Conservation (phyloP, 2,888 invertebrate genomes). For the Apotomis capreana region DNA sequence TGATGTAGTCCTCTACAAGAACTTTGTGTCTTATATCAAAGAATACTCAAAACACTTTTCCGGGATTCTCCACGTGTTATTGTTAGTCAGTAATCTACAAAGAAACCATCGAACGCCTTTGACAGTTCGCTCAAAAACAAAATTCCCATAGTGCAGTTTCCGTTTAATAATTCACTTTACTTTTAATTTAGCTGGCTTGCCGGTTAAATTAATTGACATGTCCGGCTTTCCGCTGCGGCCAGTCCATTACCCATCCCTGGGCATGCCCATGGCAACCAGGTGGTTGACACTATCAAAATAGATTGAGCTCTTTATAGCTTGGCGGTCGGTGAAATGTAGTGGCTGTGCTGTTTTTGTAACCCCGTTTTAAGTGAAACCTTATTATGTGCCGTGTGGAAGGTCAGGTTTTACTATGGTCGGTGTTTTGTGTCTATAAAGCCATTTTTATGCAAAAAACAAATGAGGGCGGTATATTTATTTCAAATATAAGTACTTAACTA, state of each 20-base stretch:
- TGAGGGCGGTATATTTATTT: too few species aligned
- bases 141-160: constrained; percentile 5
- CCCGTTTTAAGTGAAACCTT: constrained; percentile 3
- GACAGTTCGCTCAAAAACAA: not conserved
- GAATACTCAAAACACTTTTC: too few species aligned
- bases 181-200: constrained; percentile 40
- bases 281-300: constrained; percentile 37
- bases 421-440: too few species aligned
- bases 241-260: constrained; percentile 38
- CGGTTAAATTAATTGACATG: constrained; percentile 44
- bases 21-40: too few species aligned
- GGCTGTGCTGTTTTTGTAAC: constrained; percentile 7
- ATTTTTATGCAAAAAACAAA: too few species aligned
- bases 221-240: constrained; percentile 39
- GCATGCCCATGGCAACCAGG: constrained; percentile 24
- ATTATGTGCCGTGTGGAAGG: not conserved
- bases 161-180: constrained; percentile 35
- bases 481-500: too few species aligned
- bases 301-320: constrained; percentile 16
- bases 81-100: not conserved
- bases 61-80: too few species aligned
- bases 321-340: not conserved
- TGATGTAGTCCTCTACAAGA: too few species aligned
- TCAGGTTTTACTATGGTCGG: not conserved
- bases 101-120: not conserved